phyloP scores from a whole-genome alignment of 2,888 invertebrate species.

The Drosophila algonquin region DNA sequence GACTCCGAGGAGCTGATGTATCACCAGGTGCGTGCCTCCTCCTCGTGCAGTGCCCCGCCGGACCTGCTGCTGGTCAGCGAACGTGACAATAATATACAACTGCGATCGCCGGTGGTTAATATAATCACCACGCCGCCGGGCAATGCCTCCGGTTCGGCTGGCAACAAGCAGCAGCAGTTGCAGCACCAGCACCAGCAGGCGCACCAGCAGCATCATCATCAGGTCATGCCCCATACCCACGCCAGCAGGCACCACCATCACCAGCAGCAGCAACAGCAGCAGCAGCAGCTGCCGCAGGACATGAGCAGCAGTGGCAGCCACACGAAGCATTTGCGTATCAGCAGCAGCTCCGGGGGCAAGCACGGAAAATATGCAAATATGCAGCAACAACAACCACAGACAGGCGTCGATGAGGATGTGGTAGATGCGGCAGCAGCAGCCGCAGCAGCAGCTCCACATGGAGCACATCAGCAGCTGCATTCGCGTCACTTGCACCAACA shows the following conservation, averaged over 20 bases:
- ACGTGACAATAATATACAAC: conserved; percentile 84
- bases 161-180: conserved; percentile 47
- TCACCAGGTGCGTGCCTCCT: conserved; percentile 85
- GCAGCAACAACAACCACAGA: conserved; percentile 32
- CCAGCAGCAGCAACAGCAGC: conserved; percentile 34
- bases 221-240: conserved; percentile 56
- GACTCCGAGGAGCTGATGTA: conserved; percentile 90
- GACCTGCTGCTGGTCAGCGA: conserved; percentile 86
- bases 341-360: conserved; percentile 59
- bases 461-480: conserved; percentile 48
- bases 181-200: conserved; percentile 39
- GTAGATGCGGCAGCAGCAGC: conserved; percentile 58
- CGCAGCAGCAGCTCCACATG: conserved; percentile 42
- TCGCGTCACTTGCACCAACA: conserved; percentile 68
- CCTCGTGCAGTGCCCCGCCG: conserved; percentile 87
- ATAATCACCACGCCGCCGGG: conserved; percentile 80
- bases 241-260: conserved; percentile 58
- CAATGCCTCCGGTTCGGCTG: conserved; percentile 63
- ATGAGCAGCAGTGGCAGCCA: conserved; percentile 65
- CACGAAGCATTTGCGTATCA: conserved; percentile 74
- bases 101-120: conserved; percentile 81
- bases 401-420: conserved; percentile 56
- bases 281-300: conserved; percentile 54
- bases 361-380: conserved; percentile 69
- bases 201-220: conserved; percentile 28